phyloP scores from a whole-genome alignment of 2,113 vertebrate genomes.

The Albula glossodonta region DNA sequence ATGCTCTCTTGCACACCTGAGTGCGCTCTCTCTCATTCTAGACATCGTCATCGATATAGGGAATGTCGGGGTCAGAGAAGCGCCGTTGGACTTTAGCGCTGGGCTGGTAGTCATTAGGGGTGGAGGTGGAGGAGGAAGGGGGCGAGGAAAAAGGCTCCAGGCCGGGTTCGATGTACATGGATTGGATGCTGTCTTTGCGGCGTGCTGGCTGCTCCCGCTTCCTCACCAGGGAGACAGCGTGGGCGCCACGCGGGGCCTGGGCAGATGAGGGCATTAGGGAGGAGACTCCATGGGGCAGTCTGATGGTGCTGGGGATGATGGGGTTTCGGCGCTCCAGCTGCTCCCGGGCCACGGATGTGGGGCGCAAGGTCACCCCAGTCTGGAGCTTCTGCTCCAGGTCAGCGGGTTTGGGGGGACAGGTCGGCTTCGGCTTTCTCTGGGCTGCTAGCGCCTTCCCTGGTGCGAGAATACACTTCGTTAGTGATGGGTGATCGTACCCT shows the following conservation, averaged over 20 bases:
- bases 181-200: slow-evolving; percentile 82
- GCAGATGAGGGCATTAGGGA: slow-evolving; percentile 45
- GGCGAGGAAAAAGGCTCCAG: slow-evolving; percentile 52
- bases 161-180: slow-evolving; percentile 72
- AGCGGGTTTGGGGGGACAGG: slow-evolving; percentile 40
- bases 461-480: neutral
- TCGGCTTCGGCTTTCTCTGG: slow-evolving; percentile 43
- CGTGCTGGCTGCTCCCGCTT: slow-evolving; percentile 73
- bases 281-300: slow-evolving; percentile 73
- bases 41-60: slow-evolving; percentile 50
- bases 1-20: neutral
- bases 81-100: slow-evolving; percentile 68
- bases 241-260: neutral
- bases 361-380: slow-evolving; percentile 46
- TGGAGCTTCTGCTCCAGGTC: slow-evolving; percentile 43
- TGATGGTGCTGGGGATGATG: slow-evolving; percentile 81
- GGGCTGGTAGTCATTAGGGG: slow-evolving; percentile 18
- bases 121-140: slow-evolving; percentile 39
- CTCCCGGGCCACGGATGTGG: slow-evolving; percentile 67
- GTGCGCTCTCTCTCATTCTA: slow-evolving; percentile 33
- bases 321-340: slow-evolving; percentile 74
- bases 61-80: slow-evolving; percentile 83
- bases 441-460: slow-evolving; percentile 47
- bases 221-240: slow-evolving; percentile 38
- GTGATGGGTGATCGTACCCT: neutral